Evolutionary conservation across 1,140 invertebrate species (phyloP).

Genomic region (Lasioglossum baleicum): DNA sequence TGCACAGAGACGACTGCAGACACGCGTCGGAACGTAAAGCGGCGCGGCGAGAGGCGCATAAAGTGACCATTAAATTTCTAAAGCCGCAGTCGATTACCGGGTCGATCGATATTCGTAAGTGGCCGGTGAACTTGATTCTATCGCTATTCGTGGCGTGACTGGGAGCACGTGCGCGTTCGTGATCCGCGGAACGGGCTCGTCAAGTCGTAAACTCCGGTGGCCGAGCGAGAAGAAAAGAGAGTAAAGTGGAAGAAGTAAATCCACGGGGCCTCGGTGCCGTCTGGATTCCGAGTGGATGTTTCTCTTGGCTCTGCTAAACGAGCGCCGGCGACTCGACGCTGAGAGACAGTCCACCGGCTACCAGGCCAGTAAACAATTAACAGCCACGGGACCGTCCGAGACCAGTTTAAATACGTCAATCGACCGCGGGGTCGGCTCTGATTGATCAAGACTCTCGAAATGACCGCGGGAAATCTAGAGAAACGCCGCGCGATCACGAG

Average conservation of each 20-base stretch:
- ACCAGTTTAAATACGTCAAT: constrained; percentile 35
- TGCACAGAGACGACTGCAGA: too few species aligned
- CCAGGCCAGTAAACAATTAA: constrained; percentile 45
- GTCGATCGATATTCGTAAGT: too few species aligned
- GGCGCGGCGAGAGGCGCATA: too few species aligned
- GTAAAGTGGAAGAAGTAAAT: neutral
- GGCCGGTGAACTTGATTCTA: too few species aligned
- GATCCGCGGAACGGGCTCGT: too few species aligned
- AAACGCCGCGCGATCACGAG: neutral
- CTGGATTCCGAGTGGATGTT: constrained; percentile 2
- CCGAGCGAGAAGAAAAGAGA: neutral
- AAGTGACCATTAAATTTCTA: too few species aligned
- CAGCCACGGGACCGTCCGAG: constrained; percentile 16
- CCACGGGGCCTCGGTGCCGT: neutral
- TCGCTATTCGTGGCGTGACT: too few species aligned
- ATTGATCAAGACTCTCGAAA: constrained; percentile 36
- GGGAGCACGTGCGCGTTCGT: too few species aligned
- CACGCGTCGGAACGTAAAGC: too few species aligned
- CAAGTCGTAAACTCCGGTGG: neutral
- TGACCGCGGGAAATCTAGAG: constrained; percentile 31
- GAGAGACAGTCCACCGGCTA: neutral
- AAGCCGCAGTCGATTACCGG: too few species aligned
- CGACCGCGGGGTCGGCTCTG: constrained; percentile 27
- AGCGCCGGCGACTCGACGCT: neutral
- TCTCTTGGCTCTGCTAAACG: constrained; percentile 4